These are phyloP conservation scores for Thalassoma bifasciatum DNA, from an alignment of 2,113 vertebrate genomes.

Conservation along the genomic window DNA sequence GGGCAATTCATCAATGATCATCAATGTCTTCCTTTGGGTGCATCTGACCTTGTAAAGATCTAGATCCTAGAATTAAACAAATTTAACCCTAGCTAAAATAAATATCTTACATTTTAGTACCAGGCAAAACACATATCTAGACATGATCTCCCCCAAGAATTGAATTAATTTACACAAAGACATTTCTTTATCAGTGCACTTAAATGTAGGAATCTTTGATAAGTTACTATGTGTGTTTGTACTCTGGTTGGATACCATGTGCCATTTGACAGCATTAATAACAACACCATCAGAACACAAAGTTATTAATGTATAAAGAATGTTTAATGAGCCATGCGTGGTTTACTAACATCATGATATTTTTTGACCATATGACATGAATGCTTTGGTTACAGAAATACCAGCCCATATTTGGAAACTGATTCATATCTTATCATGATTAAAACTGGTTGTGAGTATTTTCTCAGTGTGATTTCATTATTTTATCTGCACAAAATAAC, in stretches of 20 bases:
- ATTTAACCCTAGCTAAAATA: background rate
- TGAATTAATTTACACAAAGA: conserved; percentile 17
- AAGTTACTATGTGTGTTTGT: conserved; percentile 8
- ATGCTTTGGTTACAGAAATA: conserved; percentile 36
- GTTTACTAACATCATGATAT: conserved; percentile 48
- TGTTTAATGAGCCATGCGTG: conserved; percentile 14
- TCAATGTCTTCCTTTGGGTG: too few species aligned
- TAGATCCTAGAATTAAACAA: background rate
- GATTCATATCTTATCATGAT: conserved; percentile 53
- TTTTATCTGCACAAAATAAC: conserved; percentile 7
- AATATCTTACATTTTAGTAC: background rate
- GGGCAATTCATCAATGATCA: too few species aligned
- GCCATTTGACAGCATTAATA: conserved; percentile 32
- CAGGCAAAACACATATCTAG: background rate
- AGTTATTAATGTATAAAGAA: conserved; percentile 6
- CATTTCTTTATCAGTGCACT: conserved; percentile 3
- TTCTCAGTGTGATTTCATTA: conserved; percentile 45
- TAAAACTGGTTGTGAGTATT: conserved; percentile 53
- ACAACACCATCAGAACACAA: conserved; percentile 11
- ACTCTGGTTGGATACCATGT: conserved; percentile 25
- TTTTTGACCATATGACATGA: conserved; percentile 15
- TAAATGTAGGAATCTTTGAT: conserved; percentile 5
- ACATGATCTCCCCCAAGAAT: background rate
- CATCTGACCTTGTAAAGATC: too few species aligned
- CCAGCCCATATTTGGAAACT: conserved; percentile 40